Conservation (phyloP, 2,113 vertebrate species). For the sheep (Ovis aries) region ARS-UI_Ramb_v3.0 NC_056065.1:62727001-62727500, state of each 20-base stretch:
- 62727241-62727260: constrained; percentile 88
- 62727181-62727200: constrained; percentile 94
- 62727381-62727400: neutral
- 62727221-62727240: constrained; percentile 89
- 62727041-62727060: constrained; percentile 74
- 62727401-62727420: constrained; percentile 21
- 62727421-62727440: neutral
- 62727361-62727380: neutral
- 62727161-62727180: constrained; percentile 71
- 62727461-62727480: neutral
- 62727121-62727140: neutral
- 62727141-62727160: constrained; percentile 53
- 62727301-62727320: constrained; percentile 82
- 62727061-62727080: constrained; percentile 77
- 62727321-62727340: constrained; percentile 34
- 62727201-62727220: constrained; percentile 93
- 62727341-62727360: neutral
- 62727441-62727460: neutral
- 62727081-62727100: constrained; percentile 46
- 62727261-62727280: constrained; percentile 90
- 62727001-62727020: constrained; percentile 61
- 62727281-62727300: constrained; percentile 87
- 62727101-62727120: neutral
- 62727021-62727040: constrained; percentile 75
- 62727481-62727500: neutral